Conservation (phyloP, 2,113 vertebrate species). For the Centropristis striata region DNA sequence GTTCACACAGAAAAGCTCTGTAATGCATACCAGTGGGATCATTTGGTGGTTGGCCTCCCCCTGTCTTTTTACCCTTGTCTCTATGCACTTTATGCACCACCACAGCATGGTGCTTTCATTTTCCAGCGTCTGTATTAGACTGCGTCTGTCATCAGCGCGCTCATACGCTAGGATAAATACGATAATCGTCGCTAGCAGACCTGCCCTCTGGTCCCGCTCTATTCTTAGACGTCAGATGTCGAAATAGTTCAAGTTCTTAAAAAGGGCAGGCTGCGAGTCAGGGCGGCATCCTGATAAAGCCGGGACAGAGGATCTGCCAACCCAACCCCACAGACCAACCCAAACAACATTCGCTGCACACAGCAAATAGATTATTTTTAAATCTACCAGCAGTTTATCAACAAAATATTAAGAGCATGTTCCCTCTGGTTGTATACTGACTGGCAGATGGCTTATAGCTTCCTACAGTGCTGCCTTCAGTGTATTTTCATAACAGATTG, state of each 20-base stretch:
- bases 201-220: constrained; percentile 45
- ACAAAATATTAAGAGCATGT: constrained; percentile 3
- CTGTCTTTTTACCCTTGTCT: background rate
- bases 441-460: constrained; percentile 2
- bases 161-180: constrained; percentile 42
- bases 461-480: background rate
- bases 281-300: constrained; percentile 12
- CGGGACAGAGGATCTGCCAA: constrained; percentile 30
- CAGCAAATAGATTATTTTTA: constrained; percentile 16
- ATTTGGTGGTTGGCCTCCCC: constrained; percentile 27
- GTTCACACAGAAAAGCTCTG: constrained; percentile 33
- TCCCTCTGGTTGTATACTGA: constrained; percentile 18
- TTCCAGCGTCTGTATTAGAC: background rate
- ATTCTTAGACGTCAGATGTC: constrained; percentile 74
- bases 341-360: constrained; percentile 49
- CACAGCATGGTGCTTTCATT: constrained; percentile 3
- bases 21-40: constrained; percentile 30
- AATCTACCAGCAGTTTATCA: constrained; percentile 25
- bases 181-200: constrained; percentile 43
- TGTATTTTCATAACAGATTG: background rate
- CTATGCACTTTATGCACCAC: background rate
- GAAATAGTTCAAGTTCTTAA: constrained; percentile 71
- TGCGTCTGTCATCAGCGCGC: constrained; percentile 29
- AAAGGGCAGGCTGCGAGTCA: constrained; percentile 65
- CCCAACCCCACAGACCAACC: constrained; percentile 24